These are phyloP conservation scores for Geopemphigus sp. DNA, from an alignment of 1,140 invertebrate species.

Conservation along the genomic window DNA sequence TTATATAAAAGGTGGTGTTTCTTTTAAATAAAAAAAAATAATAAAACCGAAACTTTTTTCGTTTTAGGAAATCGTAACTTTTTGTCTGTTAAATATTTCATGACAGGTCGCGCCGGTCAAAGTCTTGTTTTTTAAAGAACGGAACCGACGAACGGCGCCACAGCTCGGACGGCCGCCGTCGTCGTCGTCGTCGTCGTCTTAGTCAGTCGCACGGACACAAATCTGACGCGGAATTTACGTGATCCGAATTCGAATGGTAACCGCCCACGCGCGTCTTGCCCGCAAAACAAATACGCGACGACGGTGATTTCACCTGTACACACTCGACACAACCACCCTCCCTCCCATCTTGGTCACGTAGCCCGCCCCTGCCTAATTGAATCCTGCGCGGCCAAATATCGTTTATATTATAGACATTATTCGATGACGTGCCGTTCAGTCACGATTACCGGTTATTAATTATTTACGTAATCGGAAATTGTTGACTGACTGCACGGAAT, in stretches of 20 bases:
- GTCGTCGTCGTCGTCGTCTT: neutral
- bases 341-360: no score
- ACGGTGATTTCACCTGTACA: neutral
- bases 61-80: constrained; percentile 2
- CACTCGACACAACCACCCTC: no score
- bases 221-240: constrained; percentile 5
- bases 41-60: constrained; percentile 30
- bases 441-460: constrained; percentile 42
- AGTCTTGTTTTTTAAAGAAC: constrained; percentile 13
- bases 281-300: neutral
- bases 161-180: no score
- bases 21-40: no score
- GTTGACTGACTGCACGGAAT: constrained; percentile 11
- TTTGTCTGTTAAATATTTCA: constrained; percentile 49
- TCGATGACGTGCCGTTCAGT: constrained; percentile 29
- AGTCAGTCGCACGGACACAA: neutral
- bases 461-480: constrained; percentile 30
- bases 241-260: neutral
- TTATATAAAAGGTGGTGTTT: constrained; percentile 31
- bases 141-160: neutral
- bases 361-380: no score
- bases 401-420: constrained; percentile 33
- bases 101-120: constrained; percentile 39
- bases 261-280: no score
- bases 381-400: no score